These are phyloP conservation scores for Piaya cayana DNA, from an alignment of 2,113 vertebrate genomes.

Conservation along the genomic window DNA sequence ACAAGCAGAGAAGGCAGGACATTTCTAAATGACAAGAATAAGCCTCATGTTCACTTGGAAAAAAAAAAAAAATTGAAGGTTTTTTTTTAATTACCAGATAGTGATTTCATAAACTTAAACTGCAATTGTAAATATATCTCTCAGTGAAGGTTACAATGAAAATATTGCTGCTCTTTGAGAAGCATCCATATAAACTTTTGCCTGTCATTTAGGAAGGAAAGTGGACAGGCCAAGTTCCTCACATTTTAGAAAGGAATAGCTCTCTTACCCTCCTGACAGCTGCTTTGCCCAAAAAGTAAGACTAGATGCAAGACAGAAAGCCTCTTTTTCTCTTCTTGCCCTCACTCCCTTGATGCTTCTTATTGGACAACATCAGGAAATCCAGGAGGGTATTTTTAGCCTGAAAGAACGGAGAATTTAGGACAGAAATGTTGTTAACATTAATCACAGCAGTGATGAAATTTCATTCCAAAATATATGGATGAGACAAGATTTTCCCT, in stretches of 20 bases:
- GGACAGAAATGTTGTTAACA: constrained; percentile 25
- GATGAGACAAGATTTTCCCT: constrained; percentile 5
- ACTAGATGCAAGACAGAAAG: background rate
- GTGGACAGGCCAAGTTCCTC: background rate
- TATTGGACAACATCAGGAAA: background rate
- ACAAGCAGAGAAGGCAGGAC: background rate
- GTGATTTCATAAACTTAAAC: background rate
- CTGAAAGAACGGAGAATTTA: constrained; percentile 27
- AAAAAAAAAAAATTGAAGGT: background rate
- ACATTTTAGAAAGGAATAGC: background rate
- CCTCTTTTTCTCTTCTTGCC: background rate
- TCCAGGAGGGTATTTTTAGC: constrained; percentile 20
- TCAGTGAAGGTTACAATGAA: background rate
- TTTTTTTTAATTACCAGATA: background rate
- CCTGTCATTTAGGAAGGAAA: background rate
- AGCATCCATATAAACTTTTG: background rate
- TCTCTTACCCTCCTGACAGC: background rate
- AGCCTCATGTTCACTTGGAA: background rate
- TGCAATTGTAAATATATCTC: background rate
- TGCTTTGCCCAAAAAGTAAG: background rate
- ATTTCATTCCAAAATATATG: background rate
- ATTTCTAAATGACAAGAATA: background rate
- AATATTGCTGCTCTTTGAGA: background rate
- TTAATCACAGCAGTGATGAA: constrained; percentile 19
- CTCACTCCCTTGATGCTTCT: background rate